Percentiles rank a stretch among this genome's conserved stretches.
Conservation (phyloP, 1,140 invertebrate species). For the Lepidotrigona ventralis region DNA sequence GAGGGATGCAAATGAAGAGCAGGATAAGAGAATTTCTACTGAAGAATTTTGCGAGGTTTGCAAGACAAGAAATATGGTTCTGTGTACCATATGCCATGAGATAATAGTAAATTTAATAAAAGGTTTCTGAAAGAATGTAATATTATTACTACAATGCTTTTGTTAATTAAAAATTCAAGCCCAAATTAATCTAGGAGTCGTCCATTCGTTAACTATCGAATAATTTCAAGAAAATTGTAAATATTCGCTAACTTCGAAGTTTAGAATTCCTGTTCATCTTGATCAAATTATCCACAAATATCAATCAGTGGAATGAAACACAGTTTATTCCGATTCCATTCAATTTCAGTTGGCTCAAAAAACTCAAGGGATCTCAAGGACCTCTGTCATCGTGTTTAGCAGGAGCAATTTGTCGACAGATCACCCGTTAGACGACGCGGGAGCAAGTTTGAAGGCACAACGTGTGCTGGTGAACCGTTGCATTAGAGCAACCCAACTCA, state of each 20-base stretch:
- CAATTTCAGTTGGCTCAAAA: no score
- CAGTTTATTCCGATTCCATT: no score
- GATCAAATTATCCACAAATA: background rate
- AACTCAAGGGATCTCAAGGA: background rate
- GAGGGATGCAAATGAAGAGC: no score
- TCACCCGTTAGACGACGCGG: slow-evolving; percentile 68
- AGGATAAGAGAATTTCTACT: background rate
- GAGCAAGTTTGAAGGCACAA: slow-evolving; percentile 52
- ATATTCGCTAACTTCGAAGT: background rate
- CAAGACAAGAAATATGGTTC: no score
- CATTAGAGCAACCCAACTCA: slow-evolving; percentile 76
- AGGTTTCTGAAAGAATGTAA: background rate
- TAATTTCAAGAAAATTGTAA: background rate
- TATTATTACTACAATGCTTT: no score
- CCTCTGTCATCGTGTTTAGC: background rate
- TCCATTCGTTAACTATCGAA: background rate
- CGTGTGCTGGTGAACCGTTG: slow-evolving; percentile 66
- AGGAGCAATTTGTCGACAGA: background rate
- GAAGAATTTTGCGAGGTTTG: background rate
- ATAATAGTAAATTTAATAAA: background rate
- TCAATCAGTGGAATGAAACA: background rate
- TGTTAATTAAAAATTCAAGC: background rate
- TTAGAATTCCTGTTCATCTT: background rate
- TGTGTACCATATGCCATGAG: background rate
- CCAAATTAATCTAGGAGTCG: fast-evolving